Percentiles rank a stretch among this genome's conserved stretches.
These are phyloP conservation scores for Oenanthe melanoleuca DNA, from an alignment of 2,113 vertebrate species.

Conservation along the genomic window DNA sequence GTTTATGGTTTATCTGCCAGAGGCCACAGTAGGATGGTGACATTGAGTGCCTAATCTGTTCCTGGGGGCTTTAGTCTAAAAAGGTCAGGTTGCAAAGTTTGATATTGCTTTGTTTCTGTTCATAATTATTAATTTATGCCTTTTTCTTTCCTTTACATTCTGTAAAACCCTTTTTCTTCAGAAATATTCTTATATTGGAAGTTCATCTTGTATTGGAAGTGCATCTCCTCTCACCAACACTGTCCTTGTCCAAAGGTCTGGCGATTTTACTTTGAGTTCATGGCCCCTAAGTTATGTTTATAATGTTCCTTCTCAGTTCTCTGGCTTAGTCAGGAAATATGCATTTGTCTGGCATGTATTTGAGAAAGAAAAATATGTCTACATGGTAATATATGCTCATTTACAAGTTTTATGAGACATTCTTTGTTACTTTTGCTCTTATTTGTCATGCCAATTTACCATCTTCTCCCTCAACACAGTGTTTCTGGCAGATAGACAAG, in stretches of 20 bases:
- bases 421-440: not conserved
- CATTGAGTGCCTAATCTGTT: not conserved
- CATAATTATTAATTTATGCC: not conserved
- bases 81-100: not conserved
- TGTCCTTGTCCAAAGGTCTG: not conserved
- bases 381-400: not conserved
- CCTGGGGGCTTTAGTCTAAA: not conserved
- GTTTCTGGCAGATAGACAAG: not conserved
- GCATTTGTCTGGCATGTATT: not conserved
- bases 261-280: not conserved
- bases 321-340: not conserved
- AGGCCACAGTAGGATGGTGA: not conserved
- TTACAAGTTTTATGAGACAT: not conserved
- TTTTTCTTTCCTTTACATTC: not conserved
- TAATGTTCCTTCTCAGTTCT: not conserved
- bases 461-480: not conserved
- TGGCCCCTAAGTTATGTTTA: not conserved
- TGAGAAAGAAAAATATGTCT: not conserved
- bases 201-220: not conserved
- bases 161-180: not conserved
- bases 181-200: not conserved
- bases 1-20: not conserved
- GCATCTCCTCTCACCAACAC: not conserved
- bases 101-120: not conserved
- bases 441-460: not conserved